Percentiles rank a stretch among this genome's conserved stretches.
Evolutionary conservation across 2,797 vertebrate genomes (phyloP).

Genomic region (Lutjanus campechanus): DNA sequence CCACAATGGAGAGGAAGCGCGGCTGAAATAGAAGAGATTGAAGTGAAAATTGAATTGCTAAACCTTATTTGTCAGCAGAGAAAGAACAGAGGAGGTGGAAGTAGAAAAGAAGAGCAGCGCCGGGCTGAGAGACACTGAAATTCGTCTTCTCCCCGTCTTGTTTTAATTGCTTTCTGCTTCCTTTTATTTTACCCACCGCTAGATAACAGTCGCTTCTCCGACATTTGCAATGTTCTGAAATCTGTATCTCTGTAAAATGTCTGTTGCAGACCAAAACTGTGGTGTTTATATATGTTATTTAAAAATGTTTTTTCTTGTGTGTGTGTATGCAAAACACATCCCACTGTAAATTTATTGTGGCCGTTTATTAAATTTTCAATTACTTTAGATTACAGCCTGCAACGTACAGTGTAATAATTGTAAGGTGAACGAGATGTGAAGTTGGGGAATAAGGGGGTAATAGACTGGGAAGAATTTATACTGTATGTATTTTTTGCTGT

Average conservation of each 20-base stretch:
- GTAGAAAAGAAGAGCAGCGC: constrained; percentile 19
- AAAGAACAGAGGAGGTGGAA: constrained; percentile 39
- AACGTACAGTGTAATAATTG: neutral
- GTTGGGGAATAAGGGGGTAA: too few species aligned
- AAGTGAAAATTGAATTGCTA: constrained; percentile 70
- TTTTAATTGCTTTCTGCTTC: constrained; percentile 67
- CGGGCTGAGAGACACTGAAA: constrained; percentile 39
- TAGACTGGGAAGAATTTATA: too few species aligned
- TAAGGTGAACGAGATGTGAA: too few species aligned
- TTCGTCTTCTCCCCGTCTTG: constrained; percentile 42
- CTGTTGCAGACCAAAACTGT: constrained; percentile 23
- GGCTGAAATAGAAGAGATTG: constrained; percentile 32
- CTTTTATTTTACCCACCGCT: constrained; percentile 40
- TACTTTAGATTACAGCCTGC: too few species aligned
- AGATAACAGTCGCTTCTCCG: constrained; percentile 38
- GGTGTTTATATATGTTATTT: neutral
- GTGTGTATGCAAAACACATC: neutral
- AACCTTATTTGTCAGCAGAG: constrained; percentile 68
- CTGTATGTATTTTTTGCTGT: too few species aligned
- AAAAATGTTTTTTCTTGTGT: neutral
- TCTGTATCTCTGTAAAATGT: constrained; percentile 25
- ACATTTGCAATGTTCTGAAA: constrained; percentile 15
- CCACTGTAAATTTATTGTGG: neutral
- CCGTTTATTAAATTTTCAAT: neutral
- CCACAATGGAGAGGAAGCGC: constrained; percentile 15